phyloP scores from a whole-genome alignment of 2,113 vertebrate species.

The Cyprinodon variegatus region DNA sequence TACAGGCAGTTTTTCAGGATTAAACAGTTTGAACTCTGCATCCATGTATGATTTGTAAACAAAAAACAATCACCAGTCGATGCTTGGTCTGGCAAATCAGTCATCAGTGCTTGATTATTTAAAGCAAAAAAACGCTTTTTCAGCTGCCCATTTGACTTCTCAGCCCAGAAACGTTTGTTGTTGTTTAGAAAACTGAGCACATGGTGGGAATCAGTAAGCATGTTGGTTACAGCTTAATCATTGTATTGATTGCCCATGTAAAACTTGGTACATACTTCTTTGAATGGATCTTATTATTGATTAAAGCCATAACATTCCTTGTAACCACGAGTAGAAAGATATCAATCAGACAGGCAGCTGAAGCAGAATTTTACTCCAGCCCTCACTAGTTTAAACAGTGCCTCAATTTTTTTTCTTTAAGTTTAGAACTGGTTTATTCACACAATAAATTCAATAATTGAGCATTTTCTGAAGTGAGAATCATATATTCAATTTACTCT shows the following conservation, averaged over 20 bases:
- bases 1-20: background rate
- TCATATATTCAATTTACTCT: background rate
- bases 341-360: constrained; percentile 20
- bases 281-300: constrained; percentile 25
- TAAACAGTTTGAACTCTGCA: background rate
- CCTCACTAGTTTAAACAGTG: background rate
- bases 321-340: constrained; percentile 6
- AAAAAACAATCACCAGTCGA: background rate
- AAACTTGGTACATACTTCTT: constrained; percentile 16
- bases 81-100: background rate
- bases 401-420: background rate
- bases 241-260: constrained; percentile 12
- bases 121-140: background rate
- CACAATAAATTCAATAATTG: background rate
- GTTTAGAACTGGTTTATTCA: background rate
- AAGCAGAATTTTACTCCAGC: constrained; percentile 6
- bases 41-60: background rate
- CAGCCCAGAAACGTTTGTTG: background rate
- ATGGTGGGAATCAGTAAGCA: background rate
- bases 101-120: background rate
- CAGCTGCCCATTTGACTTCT: background rate
- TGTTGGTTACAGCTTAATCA: background rate
- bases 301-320: constrained; percentile 23
- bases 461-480: background rate
- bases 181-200: background rate